These are phyloP conservation scores for Chrysolina oricalcia DNA, from an alignment of 2,888 invertebrate species.

Conservation along the genomic window DNA sequence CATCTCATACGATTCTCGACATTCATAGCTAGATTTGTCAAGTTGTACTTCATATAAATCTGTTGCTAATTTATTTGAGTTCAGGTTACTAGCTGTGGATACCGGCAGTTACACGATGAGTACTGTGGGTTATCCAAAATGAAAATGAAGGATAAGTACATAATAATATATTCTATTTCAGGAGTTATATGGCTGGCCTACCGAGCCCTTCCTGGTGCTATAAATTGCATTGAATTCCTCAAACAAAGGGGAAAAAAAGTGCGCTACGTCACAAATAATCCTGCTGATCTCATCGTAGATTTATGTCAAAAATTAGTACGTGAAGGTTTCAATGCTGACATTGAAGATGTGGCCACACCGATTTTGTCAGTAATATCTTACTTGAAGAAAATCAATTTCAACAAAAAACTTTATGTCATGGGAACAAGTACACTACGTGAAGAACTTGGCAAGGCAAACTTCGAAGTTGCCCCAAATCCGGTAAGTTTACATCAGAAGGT, in stretches of 20 bases:
- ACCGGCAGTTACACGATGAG: neutral
- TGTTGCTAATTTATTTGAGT: neutral
- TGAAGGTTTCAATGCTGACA: slow-evolving; percentile 47
- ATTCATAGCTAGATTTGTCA: too few relatives aligned
- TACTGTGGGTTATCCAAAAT: too few relatives aligned
- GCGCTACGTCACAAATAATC: slow-evolving; percentile 59
- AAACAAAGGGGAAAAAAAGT: slow-evolving; percentile 72
- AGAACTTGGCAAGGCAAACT: slow-evolving; percentile 71
- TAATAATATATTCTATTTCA: slow-evolving; percentile 56
- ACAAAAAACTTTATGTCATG: slow-evolving; percentile 73
- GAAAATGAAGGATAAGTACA: too few relatives aligned
- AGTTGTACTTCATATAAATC: too few relatives aligned
- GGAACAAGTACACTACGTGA: slow-evolving; percentile 69
- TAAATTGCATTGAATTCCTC: slow-evolving; percentile 72
- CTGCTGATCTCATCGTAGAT: neutral
- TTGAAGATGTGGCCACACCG: slow-evolving; percentile 73
- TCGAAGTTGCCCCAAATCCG: slow-evolving; percentile 44
- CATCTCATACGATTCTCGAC: too few relatives aligned
- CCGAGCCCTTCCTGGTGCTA: slow-evolving; percentile 69
- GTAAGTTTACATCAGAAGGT: too few relatives aligned
- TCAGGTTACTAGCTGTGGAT: neutral
- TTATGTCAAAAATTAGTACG: slow-evolving; percentile 44
- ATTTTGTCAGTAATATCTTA: slow-evolving; percentile 74
- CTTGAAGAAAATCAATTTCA: slow-evolving; percentile 73
- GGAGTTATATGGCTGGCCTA: slow-evolving; percentile 74